Conservation (phyloP, 2,888 invertebrate species). For the Ennomos fuscantarius region DNA sequence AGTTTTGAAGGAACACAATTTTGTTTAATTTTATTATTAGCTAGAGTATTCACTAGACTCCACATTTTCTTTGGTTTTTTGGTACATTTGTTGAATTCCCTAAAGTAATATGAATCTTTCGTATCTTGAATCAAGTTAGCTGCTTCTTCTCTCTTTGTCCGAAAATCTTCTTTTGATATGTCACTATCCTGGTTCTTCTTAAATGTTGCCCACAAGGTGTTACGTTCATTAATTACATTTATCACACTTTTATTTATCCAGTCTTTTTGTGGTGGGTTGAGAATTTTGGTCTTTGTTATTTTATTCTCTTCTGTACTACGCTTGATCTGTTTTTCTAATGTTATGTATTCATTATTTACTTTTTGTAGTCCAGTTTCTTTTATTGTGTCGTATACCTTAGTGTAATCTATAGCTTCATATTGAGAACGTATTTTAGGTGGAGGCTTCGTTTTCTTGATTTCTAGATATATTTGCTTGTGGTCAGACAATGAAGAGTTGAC, state of each 20-base stretch:
- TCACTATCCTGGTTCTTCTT: constrained; percentile 29
- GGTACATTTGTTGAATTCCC: constrained; percentile 25
- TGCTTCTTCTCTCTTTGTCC: constrained; percentile 18
- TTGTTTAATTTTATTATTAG: constrained; percentile 27
- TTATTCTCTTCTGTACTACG: too few species aligned
- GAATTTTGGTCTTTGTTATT: too few species aligned
- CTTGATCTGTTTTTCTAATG: too few species aligned
- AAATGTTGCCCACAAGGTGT: constrained; percentile 30
- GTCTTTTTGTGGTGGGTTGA: too few species aligned
- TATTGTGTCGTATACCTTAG: constrained; percentile 12
- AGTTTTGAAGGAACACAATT: constrained; percentile 10
- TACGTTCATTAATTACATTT: constrained; percentile 35
- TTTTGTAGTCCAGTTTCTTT: too few species aligned
- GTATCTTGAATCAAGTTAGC: constrained; percentile 11
- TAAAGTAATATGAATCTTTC: constrained; percentile 29
- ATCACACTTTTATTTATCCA: constrained; percentile 35
- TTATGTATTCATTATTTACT: too few species aligned
- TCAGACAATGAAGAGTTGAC: too few species aligned
- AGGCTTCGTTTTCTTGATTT: too few species aligned
- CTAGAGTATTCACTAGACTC: constrained; percentile 35
- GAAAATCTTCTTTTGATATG: constrained; percentile 18
- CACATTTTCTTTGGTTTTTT: constrained; percentile 38
- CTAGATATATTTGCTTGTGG: too few species aligned
- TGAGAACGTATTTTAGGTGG: constrained; percentile 6
- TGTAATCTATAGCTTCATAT: constrained; percentile 21